Conservation (phyloP, 2,888 invertebrate species). For the Ornithoptera alexandrae region DNA sequence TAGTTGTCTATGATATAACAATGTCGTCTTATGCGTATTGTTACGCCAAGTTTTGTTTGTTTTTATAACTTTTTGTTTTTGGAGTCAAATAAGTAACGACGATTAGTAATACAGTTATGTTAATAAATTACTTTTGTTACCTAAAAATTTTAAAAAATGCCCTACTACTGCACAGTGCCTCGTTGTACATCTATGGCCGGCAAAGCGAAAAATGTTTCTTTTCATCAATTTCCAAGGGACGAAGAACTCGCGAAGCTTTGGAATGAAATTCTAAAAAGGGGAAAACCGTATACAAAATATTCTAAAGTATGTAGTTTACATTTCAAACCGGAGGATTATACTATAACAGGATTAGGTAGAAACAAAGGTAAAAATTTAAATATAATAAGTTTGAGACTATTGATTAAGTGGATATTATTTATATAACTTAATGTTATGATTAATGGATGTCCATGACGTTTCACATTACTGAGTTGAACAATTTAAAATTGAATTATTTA, state of each 20-base stretch:
- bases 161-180: slow-evolving; percentile 76
- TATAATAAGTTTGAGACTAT: background rate
- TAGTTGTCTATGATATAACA: slow-evolving; percentile 42
- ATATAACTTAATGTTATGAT: background rate
- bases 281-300: slow-evolving; percentile 75
- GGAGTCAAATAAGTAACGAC: slow-evolving; percentile 5
- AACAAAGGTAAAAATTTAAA: slow-evolving; percentile 60
- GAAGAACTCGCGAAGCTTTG: slow-evolving; percentile 67
- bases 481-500: background rate
- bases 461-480: background rate
- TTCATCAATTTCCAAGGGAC: slow-evolving; percentile 73
- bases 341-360: slow-evolving; percentile 68
- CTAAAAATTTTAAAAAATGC: slow-evolving; percentile 49
- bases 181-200: slow-evolving; percentile 77
- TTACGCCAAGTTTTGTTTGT: slow-evolving; percentile 71
- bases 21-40: slow-evolving; percentile 63
- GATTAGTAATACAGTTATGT: slow-evolving; percentile 4
- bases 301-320: slow-evolving; percentile 76
- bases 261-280: slow-evolving; percentile 70
- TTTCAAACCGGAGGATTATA: slow-evolving; percentile 70
- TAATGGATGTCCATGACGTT: background rate
- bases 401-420: slow-evolving; percentile 11
- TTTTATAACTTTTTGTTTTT: slow-evolving; percentile 41
- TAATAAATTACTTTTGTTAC: slow-evolving; percentile 5
- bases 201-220: slow-evolving; percentile 73